Evolutionary conservation across 2,113 vertebrate species (phyloP), one percentile per base, ranked within the genome.

Genomic region (Lycaon pictus): DNA sequence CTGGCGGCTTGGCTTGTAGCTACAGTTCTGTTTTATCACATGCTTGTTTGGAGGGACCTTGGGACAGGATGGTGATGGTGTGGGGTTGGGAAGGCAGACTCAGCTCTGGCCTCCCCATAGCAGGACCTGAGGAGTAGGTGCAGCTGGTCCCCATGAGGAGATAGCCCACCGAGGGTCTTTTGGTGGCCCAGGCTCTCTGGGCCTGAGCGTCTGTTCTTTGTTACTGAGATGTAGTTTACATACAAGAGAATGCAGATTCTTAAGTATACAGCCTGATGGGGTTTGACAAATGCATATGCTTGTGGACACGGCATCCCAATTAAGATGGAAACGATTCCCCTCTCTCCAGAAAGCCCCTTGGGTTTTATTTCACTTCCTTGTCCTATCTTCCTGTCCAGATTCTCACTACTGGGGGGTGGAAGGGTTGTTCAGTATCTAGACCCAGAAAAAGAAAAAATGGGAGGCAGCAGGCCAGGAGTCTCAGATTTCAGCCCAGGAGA

Each of bases 281-380:
- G 11, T 53, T 11, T 76, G 86, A 77, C 16, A 89, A 83, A 32
- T 29, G 23, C 2, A n/a, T 7, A 5, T 3, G 20, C 29, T n/a
- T 55, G 3, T 22, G 8, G 43, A n/a, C 35, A 53, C n/a, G 23
- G 20, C 32, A 63, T 32, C 51, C 53, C 56, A 13, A 3, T 48
- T 12, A 35, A 71, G n/a, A 12, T 2, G 35, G 87, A 82, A 22
- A 56, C 58, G 12, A 29, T 43, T 77, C 9, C 23, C n/a, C 11
- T 69, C 27, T 11, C 43, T 3, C 65, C 13, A 53, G 53, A 82
- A 55, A 82, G 60, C 32, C 58, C 72, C 22, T 12, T 22, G n/a
- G 19, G 43, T 76, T 83, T 88, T 67, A 55, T 55, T 58, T 72
- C n/a, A 58, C 62, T 93, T 23, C 22, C 43, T 90, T 83, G 84